A percentile compares a stretch with the other conserved stretches of the same genome.
Conservation (phyloP, 2,888 invertebrate genomes). For the Atrina japonica region DNA sequence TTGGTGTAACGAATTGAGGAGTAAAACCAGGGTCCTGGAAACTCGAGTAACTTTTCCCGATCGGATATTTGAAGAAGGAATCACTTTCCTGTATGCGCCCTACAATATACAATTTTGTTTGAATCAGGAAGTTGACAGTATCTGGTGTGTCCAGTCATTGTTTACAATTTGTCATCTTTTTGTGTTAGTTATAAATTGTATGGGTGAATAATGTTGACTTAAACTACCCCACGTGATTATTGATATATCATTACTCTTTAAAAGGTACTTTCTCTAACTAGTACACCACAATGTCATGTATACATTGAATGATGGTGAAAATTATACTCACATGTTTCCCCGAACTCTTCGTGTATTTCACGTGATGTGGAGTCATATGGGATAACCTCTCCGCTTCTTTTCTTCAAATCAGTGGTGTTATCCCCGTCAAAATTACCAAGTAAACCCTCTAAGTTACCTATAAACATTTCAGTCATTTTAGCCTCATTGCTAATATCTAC, state of each 20-base stretch:
- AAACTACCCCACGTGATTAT: neutral
- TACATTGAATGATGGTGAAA: neutral
- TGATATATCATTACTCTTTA: neutral
- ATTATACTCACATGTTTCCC: slow-evolving; percentile 7
- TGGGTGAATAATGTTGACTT: neutral
- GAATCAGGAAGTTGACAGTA: too few species aligned
- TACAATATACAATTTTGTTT: too few species aligned
- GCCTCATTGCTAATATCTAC: too few species aligned
- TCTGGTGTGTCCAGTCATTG: too few species aligned
- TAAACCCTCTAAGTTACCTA: slow-evolving; percentile 13
- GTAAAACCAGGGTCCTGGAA: slow-evolving; percentile 22
- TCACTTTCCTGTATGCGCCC: slow-evolving; percentile 20
- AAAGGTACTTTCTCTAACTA: too few species aligned
- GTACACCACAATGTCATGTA: too few species aligned
- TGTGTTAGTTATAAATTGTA: too few species aligned
- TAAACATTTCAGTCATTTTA: too few species aligned
- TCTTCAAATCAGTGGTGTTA: slow-evolving; percentile 3
- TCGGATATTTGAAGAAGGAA: slow-evolving; percentile 22
- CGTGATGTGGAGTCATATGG: neutral
- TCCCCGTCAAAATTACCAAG: slow-evolving; percentile 20
- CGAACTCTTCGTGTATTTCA: slow-evolving; percentile 7
- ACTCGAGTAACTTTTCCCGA: slow-evolving; percentile 13
- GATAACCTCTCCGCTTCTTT: neutral
- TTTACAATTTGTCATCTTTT: too few species aligned
- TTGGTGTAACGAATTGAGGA: slow-evolving; percentile 4